Conservation (phyloP, 2,888 invertebrate species). For the Harpalus rubripes region DNA sequence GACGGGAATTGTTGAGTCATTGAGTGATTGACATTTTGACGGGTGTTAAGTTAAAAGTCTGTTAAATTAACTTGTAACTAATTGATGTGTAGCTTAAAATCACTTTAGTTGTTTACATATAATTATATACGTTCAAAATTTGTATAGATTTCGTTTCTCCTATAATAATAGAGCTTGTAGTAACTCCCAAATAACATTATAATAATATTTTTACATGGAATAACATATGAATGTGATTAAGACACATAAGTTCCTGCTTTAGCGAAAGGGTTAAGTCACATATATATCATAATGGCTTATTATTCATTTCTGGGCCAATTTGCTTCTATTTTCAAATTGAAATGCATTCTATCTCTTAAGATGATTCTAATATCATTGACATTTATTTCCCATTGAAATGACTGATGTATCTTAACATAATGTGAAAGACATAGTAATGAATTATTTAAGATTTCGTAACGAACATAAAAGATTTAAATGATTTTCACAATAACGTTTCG, state of each 20-base stretch:
- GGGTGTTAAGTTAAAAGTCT: not conserved
- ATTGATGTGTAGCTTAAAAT: not conserved
- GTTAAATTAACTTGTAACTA: not conserved
- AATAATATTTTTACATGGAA: no score
- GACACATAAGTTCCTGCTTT: no score
- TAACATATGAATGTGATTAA: no score
- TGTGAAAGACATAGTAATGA: not conserved
- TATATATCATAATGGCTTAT: no score
- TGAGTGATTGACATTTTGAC: not conserved
- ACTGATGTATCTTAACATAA: not conserved
- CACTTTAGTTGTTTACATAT: not conserved
- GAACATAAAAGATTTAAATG: not conserved
- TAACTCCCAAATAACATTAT: no score
- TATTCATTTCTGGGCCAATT: no score
- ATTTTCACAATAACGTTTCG: not conserved
- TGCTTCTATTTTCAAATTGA: no score
- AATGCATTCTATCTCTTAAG: not conserved
- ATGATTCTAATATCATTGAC: not conserved
- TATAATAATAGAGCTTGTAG: no score
- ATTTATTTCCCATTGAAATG: not conserved
- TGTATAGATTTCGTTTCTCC: no score
- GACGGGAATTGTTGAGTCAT: not conserved
- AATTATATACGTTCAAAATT: not conserved
- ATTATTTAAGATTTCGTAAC: not conserved
- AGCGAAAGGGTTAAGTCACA: no score